These are phyloP conservation scores for Lochmaea capreae DNA, from an alignment of 2,888 invertebrate genomes.

Conservation along the genomic window DNA sequence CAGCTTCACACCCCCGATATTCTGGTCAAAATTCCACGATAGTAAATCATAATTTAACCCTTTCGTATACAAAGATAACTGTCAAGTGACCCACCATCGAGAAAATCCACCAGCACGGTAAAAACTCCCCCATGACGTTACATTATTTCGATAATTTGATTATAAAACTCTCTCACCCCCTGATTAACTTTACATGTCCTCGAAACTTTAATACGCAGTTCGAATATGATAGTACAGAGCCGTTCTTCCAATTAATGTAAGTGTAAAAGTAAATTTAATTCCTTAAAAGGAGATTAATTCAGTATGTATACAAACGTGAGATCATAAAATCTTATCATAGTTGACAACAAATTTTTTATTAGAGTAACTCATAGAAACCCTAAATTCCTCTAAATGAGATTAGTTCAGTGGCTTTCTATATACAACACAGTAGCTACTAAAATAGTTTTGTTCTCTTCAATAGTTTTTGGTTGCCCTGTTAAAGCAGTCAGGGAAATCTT, in stretches of 20 bases:
- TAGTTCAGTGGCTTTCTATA: too few relatives aligned
- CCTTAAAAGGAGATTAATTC: too few relatives aligned
- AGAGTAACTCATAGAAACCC: too few relatives aligned
- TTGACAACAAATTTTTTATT: too few relatives aligned
- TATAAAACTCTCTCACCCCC: constrained; percentile 25
- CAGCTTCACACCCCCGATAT: neutral
- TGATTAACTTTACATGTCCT: constrained; percentile 34
- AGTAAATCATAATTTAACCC: constrained; percentile 12
- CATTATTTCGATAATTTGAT: constrained; percentile 25
- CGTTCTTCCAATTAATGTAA: neutral
- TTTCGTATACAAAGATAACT: constrained; percentile 14
- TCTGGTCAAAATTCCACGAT: neutral
- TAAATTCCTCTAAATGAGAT: too few relatives aligned
- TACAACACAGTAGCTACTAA: too few relatives aligned
- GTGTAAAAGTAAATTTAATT: neutral
- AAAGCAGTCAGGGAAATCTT: too few relatives aligned
- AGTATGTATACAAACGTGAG: too few relatives aligned
- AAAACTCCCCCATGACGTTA: constrained; percentile 13
- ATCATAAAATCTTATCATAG: too few relatives aligned
- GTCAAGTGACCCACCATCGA: neutral
- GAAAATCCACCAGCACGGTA: constrained; percentile 6
- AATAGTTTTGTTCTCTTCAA: too few relatives aligned
- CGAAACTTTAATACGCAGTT: constrained; percentile 19
- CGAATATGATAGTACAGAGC: constrained; percentile 8
- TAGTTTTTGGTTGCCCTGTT: too few relatives aligned